These are phyloP conservation scores for Sphinx pinastri DNA, from an alignment of 2,888 invertebrate genomes.

Conservation along the genomic window DNA sequence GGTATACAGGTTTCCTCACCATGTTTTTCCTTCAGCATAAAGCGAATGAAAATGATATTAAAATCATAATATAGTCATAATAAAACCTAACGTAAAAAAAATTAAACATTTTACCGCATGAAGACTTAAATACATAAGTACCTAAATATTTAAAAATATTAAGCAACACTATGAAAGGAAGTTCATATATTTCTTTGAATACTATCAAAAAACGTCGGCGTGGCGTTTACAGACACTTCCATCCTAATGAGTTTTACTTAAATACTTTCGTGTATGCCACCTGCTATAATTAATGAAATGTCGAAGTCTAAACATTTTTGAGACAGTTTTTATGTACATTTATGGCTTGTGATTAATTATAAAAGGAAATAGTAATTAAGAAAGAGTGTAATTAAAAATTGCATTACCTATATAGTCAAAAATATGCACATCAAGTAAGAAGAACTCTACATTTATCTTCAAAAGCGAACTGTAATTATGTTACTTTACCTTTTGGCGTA, in stretches of 20 bases:
- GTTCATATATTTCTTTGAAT: not conserved
- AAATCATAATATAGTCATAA: too few species aligned
- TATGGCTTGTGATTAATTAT: not conserved
- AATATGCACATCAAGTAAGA: too few species aligned
- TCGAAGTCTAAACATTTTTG: not conserved
- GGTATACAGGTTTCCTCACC: too few species aligned
- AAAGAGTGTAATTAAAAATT: not conserved
- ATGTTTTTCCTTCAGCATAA: too few species aligned
- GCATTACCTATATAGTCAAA: too few species aligned
- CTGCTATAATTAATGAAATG: not conserved
- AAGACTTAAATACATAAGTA: too few species aligned
- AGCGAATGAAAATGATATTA: too few species aligned
- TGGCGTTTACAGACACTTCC: conserved; percentile 13
- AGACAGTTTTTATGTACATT: not conserved
- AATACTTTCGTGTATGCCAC: not conserved
- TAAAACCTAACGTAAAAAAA: too few species aligned
- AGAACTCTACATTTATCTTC: too few species aligned
- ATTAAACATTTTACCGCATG: too few species aligned
- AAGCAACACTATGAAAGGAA: conserved; percentile 4
- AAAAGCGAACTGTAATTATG: too few species aligned
- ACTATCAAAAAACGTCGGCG: not conserved
- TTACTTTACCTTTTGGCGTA: too few species aligned
- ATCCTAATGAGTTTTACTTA: conserved; percentile 12
- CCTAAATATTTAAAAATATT: not conserved
- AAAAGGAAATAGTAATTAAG: not conserved